Percentiles rank a stretch among this genome's conserved stretches.
These are phyloP conservation scores for Thamnaconus septentrionalis DNA, from an alignment of 2,113 vertebrate species.

Conservation along the genomic window DNA sequence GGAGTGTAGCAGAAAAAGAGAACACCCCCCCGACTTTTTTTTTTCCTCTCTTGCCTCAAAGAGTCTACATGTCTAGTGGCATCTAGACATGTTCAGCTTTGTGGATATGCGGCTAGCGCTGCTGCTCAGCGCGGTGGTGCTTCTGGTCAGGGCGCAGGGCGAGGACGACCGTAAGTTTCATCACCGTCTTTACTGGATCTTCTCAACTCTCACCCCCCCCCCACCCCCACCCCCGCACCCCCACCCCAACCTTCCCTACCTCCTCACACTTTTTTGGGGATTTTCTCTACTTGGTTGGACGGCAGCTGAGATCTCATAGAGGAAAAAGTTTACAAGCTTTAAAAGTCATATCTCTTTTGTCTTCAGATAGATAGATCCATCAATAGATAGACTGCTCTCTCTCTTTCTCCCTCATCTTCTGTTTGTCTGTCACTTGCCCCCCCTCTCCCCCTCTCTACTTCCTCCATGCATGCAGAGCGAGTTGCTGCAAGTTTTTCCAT, in stretches of 20 bases:
- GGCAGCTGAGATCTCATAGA: conserved; percentile 47
- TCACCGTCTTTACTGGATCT: conserved; percentile 59
- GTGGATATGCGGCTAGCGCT: conserved; percentile 98
- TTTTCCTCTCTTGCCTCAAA: conserved; percentile 88
- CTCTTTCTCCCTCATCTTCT: conserved; percentile 27
- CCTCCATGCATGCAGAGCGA: conserved; percentile 58
- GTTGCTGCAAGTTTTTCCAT: conserved; percentile 70
- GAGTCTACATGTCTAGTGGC: conserved; percentile 96
- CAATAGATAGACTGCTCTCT: conserved; percentile 18
- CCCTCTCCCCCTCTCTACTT: conserved; percentile 2
- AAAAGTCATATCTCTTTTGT: conserved; percentile 14
- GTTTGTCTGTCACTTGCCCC: not conserved
- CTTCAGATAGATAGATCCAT: conserved; percentile 8
- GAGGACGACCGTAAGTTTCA: conserved; percentile 92
- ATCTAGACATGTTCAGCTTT: conserved; percentile 99
- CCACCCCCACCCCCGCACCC: not conserved
- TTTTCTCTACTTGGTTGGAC: conserved; percentile 48
- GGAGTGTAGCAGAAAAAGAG: conserved; percentile 88
- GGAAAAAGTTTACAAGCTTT: conserved; percentile 29
- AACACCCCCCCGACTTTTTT: conserved; percentile 55
- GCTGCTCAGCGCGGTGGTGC: conserved; percentile 90
- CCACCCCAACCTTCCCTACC: not conserved
- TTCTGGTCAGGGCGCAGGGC: conserved; percentile 91
- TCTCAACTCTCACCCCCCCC: conserved; percentile 35
- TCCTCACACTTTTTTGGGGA: conserved; percentile 44